These are phyloP conservation scores for Melanitta fusca DNA, from an alignment of 2,797 vertebrate genomes.

Conservation along the genomic window DNA sequence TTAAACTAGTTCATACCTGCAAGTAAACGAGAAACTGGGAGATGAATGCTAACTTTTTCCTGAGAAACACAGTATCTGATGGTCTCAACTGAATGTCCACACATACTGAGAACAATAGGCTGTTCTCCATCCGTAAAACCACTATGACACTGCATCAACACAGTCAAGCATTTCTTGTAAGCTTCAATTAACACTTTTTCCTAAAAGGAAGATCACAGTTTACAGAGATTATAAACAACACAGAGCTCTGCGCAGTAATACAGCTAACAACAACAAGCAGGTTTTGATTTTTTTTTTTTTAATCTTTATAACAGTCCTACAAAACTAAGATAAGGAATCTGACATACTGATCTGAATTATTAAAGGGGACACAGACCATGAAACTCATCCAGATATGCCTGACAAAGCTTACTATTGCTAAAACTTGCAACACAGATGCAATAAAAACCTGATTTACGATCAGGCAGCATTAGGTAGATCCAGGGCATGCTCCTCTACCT, in stretches of 20 bases:
- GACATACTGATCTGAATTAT: neutral
- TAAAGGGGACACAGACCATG: neutral
- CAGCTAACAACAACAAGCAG: fast-evolving
- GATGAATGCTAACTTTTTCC: conserved; percentile 97
- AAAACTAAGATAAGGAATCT: conserved; percentile 17
- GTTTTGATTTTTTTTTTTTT: neutral
- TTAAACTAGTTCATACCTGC: conserved; percentile 84
- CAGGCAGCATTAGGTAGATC: neutral
- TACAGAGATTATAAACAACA: neutral
- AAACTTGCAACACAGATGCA: neutral
- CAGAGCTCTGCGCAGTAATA: neutral
- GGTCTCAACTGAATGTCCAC: conserved; percentile 93
- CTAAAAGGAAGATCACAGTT: conserved; percentile 75
- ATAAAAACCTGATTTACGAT: neutral
- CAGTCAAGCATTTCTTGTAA: conserved; percentile 91
- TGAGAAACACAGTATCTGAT: conserved; percentile 97
- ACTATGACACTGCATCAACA: conserved; percentile 89
- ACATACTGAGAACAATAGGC: conserved; percentile 91
- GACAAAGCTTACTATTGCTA: neutral
- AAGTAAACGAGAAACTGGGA: conserved; percentile 93
- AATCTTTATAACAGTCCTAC: neutral
- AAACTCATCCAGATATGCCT: neutral
- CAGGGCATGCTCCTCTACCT: neutral
- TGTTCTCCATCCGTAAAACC: conserved; percentile 93
- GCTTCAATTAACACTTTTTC: conserved; percentile 92